These are phyloP conservation scores for Syncerus caffer DNA, from an alignment of 2,797 vertebrate species.

Conservation along the genomic window DNA sequence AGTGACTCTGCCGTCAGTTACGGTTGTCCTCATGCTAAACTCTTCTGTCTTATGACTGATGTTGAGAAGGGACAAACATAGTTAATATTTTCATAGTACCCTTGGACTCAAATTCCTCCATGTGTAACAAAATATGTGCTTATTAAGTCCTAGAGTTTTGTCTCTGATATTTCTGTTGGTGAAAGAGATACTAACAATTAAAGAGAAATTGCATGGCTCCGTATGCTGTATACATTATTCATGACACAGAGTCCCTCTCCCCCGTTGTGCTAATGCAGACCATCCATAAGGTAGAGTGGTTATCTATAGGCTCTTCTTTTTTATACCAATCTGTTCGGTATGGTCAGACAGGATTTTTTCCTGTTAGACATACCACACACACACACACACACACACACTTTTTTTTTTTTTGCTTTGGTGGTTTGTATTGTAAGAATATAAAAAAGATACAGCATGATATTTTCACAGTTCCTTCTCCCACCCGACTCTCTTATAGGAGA, in stretches of 20 bases:
- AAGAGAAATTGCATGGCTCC: conserved; percentile 6
- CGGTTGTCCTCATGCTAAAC: neutral
- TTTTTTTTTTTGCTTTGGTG: neutral
- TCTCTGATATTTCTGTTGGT: conserved; percentile 41
- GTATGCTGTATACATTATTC: conserved; percentile 54
- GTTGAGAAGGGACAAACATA: neutral
- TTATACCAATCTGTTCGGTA: conserved; percentile 15
- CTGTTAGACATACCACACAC: neutral
- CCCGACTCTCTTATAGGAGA: neutral
- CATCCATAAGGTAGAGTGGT: neutral
- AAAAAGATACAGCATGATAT: neutral
- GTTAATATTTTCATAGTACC: neutral
- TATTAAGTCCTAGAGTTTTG: conserved; percentile 31
- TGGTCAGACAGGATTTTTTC: neutral
- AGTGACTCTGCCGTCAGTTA: neutral
- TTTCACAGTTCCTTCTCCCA: neutral
- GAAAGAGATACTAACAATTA: conserved; percentile 51
- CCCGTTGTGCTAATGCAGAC: neutral
- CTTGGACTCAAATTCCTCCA: conserved; percentile 22
- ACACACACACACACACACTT: neutral
- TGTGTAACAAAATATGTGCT: conserved; percentile 40
- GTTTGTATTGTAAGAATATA: neutral
- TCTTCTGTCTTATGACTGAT: neutral
- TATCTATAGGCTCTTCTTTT: neutral
- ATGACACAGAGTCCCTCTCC: neutral